Percentiles rank a stretch among this genome's conserved stretches.
These are phyloP conservation scores for Notoglanidium macrostoma DNA, from an alignment of 2,797 vertebrate species.

Conservation along the genomic window DNA sequence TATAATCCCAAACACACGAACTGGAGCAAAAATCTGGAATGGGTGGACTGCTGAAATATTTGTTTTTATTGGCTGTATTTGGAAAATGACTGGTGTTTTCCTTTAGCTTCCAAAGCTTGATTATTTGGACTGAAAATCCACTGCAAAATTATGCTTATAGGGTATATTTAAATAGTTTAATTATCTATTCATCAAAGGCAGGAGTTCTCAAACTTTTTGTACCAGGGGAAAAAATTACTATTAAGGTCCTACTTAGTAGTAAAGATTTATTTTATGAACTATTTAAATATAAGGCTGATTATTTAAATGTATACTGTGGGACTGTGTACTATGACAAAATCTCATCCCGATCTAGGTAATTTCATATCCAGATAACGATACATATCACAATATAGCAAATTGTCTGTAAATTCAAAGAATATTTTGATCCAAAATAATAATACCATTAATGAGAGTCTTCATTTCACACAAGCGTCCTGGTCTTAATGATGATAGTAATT, in stretches of 20 bases:
- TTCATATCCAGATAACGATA: no score
- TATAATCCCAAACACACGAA: constrained; percentile 10
- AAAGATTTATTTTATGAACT: neutral
- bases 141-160: neutral
- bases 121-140: neutral
- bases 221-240: neutral
- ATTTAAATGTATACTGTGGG: neutral
- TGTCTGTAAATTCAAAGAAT: no score
- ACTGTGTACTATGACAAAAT: no score
- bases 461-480: no score
- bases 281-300: neutral
- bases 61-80: constrained; percentile 24
- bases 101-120: neutral
- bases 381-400: no score
- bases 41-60: neutral
- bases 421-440: no score
- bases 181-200: neutral
- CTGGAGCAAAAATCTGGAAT: neutral
- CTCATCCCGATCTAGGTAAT: no score
- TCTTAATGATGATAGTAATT: no score
- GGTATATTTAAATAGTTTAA: neutral
- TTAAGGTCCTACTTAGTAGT: neutral
- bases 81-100: neutral
- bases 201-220: neutral
- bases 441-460: no score